Base-by-base conservation (phyloP, 2,113 vertebrate species). In the Dryoscopus gambensis region DNA sequence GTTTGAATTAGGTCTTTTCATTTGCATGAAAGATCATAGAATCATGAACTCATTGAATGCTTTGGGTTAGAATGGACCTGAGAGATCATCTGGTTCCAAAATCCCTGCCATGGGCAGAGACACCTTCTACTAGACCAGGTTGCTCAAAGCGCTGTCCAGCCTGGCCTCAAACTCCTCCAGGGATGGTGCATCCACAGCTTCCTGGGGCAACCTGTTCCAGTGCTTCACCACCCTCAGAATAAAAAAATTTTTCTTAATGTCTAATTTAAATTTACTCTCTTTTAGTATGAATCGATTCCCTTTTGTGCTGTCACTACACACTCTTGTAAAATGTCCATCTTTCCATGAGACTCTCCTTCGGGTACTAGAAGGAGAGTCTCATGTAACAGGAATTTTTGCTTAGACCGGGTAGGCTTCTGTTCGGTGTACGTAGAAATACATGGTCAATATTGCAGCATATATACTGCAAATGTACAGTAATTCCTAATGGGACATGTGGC, bases 371-470 rank as follows among this genome's bases (percentile, higher is more conserved):
- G n/a, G 10, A 55, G 59, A 47, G 20, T 75, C 17, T 75, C 19
- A 52, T 59, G 27, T 82, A 52, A 83, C 13, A 56, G 76, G 81
- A 95, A 79, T 65, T 60, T 70, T 89, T 93, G 15, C 50, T 39
- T 85, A 70, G 42, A 49, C 15, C 3, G 2, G 18, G 18, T 30
- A 69, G 28, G 42, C 6, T 84, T 76, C 24, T 70, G 30, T 84
- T 87, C n/a, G 35, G 23, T 50, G 15, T 75, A 46, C 5, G 1
- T 8, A 69, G 60, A 62, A 90, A 71, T 77, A 44, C 12, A 7
- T 49, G 28, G n/a, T 55, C 90, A 75, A 90, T 93, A 55, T 28
- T 88, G 46, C 63, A 83, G 46, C 50, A 79, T 74, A 77, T 77
- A 52, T 22, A 55, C 11, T n/a, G n/a, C n/a, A n/a, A n/a, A n/a